phyloP scores from a whole-genome alignment of 1,140 invertebrate genomes.

The Camponotus pennsylvanicus region DNA sequence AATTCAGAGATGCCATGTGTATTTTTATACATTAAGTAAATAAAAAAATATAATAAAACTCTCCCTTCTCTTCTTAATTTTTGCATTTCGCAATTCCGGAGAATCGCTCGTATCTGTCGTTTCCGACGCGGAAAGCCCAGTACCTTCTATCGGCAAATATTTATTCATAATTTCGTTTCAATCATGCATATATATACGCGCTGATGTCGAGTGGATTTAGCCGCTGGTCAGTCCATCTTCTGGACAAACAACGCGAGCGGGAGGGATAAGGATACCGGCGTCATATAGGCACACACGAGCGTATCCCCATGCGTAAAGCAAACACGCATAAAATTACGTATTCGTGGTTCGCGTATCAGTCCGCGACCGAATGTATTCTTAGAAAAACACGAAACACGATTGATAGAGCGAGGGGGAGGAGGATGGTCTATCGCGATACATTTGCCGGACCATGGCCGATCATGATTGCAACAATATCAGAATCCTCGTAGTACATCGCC shows the following conservation, averaged over 20 bases:
- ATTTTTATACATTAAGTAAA: not conserved
- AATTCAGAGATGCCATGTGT: not conserved
- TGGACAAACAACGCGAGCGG: constrained; percentile 72
- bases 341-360: constrained; percentile 7
- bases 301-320: constrained; percentile 74
- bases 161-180: constrained; percentile 74
- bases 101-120: constrained; percentile 28
- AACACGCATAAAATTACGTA: constrained; percentile 81
- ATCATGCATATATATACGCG: constrained; percentile 51
- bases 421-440: constrained; percentile 30
- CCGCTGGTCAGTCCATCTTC: constrained; percentile 66
- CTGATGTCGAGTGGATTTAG: constrained; percentile 70
- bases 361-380: constrained; percentile 26
- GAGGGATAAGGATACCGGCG: constrained; percentile 21
- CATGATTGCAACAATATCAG: constrained; percentile 34
- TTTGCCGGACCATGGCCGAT: constrained; percentile 3
- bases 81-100: not conserved
- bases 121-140: constrained; percentile 21
- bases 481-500: not conserved
- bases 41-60: not conserved
- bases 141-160: constrained; percentile 68
- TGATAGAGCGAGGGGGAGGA: not conserved
- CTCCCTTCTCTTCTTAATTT: not conserved
- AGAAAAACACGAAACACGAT: constrained; percentile 51
- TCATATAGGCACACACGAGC: constrained; percentile 33